Percentiles rank a stretch among this genome's conserved stretches.
phyloP scores from a whole-genome alignment of 1,140 invertebrate genomes.

The Ceratosolen solmsi region DNA sequence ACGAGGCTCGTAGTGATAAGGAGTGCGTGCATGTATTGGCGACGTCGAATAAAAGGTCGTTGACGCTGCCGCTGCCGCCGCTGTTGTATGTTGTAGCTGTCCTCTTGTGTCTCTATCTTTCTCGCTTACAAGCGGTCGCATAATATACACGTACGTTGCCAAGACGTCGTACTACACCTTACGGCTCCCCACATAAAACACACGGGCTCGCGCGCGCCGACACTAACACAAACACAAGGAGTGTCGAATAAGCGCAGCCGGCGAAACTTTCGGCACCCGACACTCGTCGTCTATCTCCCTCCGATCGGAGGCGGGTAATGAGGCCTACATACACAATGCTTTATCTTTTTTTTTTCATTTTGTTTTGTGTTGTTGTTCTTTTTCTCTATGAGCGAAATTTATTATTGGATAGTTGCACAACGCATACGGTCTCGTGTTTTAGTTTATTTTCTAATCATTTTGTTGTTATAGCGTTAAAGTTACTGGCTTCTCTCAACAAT shows the following conservation, averaged over 20 bases:
- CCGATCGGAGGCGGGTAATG: neutral
- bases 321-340: neutral
- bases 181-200: constrained; percentile 1
- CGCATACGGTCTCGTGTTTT: too few relatives aligned
- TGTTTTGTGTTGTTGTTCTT: too few relatives aligned
- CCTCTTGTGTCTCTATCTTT: constrained; percentile 33
- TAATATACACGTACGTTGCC: constrained; percentile 31
- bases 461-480: too few relatives aligned
- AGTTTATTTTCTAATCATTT: too few relatives aligned
- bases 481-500: too few relatives aligned
- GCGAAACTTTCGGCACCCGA: constrained; percentile 25
- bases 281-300: constrained; percentile 6
- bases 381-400: constrained; percentile 6
- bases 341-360: neutral
- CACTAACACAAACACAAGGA: too few relatives aligned
- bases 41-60: constrained; percentile 53
- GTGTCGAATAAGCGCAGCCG: neutral
- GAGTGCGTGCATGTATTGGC: constrained; percentile 7
- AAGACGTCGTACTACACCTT: constrained; percentile 23
- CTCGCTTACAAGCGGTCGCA: constrained; percentile 2
- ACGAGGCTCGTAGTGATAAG: constrained; percentile 17
- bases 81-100: neutral
- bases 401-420: too few relatives aligned
- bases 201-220: too few relatives aligned
- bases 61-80: constrained; percentile 40